A percentile compares a stretch with the other conserved stretches of the same genome.
Conservation (phyloP, 2,797 vertebrate genomes). For the Halcyon badia region DNA sequence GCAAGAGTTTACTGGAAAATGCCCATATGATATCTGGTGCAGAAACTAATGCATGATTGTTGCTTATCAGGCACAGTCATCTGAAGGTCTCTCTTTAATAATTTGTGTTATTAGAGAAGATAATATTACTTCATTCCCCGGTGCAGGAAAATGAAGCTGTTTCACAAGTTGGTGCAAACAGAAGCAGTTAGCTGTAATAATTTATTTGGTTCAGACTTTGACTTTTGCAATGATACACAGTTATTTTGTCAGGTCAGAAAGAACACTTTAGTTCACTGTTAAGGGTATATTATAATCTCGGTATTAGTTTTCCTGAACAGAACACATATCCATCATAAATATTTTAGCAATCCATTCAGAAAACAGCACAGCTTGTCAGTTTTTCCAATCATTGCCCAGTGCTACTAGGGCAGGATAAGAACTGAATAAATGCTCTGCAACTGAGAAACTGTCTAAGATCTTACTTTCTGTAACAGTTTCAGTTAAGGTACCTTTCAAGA, state of each 20-base stretch:
- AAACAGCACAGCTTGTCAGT: not conserved
- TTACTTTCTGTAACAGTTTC: not conserved
- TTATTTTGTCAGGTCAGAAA: not conserved
- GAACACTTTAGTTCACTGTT: not conserved
- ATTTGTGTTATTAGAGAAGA: not conserved
- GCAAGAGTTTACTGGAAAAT: not conserved
- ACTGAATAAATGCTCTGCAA: not conserved
- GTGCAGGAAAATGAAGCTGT: not conserved
- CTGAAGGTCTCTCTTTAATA: not conserved
- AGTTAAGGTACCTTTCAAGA: not conserved
- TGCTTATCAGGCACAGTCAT: not conserved
- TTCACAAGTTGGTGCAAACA: slow-evolving; percentile 27
- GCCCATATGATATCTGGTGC: not conserved
- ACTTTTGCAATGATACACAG: not conserved
- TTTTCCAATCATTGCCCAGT: not conserved
- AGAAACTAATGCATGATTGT: not conserved
- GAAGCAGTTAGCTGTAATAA: not conserved
- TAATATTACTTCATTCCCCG: slow-evolving; percentile 11
- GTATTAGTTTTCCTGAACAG: slow-evolving; percentile 32
- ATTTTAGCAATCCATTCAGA: not conserved
- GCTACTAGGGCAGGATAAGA: not conserved
- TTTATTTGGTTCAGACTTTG: not conserved
- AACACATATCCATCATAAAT: not conserved
- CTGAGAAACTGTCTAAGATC: not conserved
- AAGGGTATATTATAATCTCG: not conserved